Evolutionary conservation across 1,140 invertebrate species (phyloP).

Genomic region (Drosophila quadrilineata): DNA sequence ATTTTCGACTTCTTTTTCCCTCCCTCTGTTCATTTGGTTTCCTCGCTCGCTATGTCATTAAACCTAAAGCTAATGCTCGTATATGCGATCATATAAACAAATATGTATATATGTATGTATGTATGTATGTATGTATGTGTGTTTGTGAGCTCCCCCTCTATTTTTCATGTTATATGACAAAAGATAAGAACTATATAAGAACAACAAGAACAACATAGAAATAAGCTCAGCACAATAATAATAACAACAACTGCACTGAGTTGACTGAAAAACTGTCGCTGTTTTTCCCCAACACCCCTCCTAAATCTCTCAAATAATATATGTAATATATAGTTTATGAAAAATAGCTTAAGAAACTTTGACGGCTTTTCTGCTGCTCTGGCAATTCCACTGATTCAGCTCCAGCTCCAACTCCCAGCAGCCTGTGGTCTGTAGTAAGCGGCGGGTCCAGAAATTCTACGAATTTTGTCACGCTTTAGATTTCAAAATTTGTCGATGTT

Average conservation of each 20-base stretch:
- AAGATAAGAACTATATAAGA: too few relatives aligned
- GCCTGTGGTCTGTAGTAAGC: slow-evolving; percentile 15
- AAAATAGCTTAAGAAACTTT: slow-evolving; percentile 30
- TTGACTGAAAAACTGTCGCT: slow-evolving; percentile 27
- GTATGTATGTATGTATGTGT: slow-evolving; percentile 5
- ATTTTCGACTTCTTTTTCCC: slow-evolving; percentile 21
- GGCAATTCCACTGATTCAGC: slow-evolving; percentile 46
- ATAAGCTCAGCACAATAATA: slow-evolving; percentile 40
- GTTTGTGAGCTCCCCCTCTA: slow-evolving; percentile 34
- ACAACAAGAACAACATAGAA: slow-evolving; percentile 48
- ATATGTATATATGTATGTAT: slow-evolving; percentile 17
- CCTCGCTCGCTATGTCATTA: slow-evolving; percentile 36
- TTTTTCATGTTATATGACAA: slow-evolving; percentile 24
- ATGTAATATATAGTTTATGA: neutral
- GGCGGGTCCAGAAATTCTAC: slow-evolving; percentile 43
- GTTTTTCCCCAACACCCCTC: slow-evolving; percentile 10
- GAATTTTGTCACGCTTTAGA: slow-evolving; percentile 75
- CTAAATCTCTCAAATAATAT: neutral
- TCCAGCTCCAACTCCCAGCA: neutral
- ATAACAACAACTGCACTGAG: too few relatives aligned
- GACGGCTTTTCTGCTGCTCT: slow-evolving; percentile 62
- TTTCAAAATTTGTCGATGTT: slow-evolving; percentile 76
- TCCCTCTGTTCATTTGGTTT: too few relatives aligned
- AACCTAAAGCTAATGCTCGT: slow-evolving; percentile 59
- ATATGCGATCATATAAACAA: slow-evolving; percentile 66